Evolutionary conservation across 2,888 invertebrate species (phyloP).

Genomic region (Orchesellides sinensis): DNA sequence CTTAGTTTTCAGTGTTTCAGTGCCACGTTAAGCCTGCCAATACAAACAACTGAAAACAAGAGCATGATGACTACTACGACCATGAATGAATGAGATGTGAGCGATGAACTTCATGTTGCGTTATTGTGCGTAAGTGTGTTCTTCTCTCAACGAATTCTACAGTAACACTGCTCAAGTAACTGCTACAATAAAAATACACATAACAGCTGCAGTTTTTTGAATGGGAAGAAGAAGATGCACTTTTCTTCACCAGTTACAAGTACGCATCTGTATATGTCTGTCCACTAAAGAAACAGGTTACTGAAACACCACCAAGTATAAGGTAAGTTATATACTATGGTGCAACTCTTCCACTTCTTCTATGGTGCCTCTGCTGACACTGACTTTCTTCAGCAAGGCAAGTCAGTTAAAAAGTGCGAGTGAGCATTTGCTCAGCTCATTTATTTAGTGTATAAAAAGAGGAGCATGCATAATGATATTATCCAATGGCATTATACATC

Average conservation of each 20-base stretch:
- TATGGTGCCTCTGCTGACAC: background rate
- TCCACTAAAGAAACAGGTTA: conserved; percentile 55
- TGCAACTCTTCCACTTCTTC: conserved; percentile 19
- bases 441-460: conserved; percentile 21
- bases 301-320: conserved; percentile 21
- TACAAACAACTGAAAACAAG: too few relatives aligned
- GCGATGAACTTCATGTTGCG: background rate
- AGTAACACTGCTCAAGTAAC: background rate
- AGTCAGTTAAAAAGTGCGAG: conserved; percentile 43
- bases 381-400: conserved; percentile 14
- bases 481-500: conserved; percentile 16
- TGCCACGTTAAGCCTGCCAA: too few relatives aligned
- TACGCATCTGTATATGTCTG: too few relatives aligned
- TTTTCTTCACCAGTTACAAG: conserved; percentile 2
- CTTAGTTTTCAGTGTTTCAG: background rate
- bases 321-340: too few relatives aligned
- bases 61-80: background rate
- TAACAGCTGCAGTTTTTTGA: conserved; percentile 25
- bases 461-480: conserved; percentile 30
- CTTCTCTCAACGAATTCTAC: conserved; percentile 20
- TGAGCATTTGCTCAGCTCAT: conserved; percentile 36
- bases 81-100: background rate
- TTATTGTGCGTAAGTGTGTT: too few relatives aligned
- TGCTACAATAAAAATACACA: too few relatives aligned
- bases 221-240: conserved; percentile 13